phyloP scores from a whole-genome alignment of 2,797 vertebrate genomes.

The Molothrus ater region DNA sequence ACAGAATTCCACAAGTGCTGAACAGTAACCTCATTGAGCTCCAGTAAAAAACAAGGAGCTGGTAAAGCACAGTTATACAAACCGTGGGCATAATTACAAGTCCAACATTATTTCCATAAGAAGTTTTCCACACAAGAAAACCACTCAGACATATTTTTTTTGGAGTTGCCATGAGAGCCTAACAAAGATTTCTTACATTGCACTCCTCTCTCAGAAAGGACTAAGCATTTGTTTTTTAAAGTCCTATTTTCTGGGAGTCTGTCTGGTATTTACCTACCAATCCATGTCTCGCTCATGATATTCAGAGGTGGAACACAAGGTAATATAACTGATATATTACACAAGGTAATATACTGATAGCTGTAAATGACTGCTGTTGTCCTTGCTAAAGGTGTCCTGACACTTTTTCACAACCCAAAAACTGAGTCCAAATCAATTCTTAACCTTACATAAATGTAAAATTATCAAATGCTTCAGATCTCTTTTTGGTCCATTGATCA shows the following conservation, averaged over 20 bases:
- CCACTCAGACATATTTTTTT: not conserved
- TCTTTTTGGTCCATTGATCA: not conserved
- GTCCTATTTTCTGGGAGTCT: not conserved
- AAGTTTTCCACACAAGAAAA: not conserved
- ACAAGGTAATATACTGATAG: not conserved
- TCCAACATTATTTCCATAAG: not conserved
- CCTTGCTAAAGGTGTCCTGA: not conserved
- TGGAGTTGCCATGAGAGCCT: not conserved
- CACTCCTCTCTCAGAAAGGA: not conserved
- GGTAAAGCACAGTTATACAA: not conserved
- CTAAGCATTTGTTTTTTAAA: not conserved
- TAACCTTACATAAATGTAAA: not conserved
- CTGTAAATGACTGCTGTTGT: not conserved
- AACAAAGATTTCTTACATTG: not conserved
- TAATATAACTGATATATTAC: not conserved
- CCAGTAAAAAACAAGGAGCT: not conserved
- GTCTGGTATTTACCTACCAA: not conserved
- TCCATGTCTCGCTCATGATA: not conserved
- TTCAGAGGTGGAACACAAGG: not conserved
- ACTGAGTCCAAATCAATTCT: not conserved
- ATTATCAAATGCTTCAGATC: not conserved
- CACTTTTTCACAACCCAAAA: not conserved
- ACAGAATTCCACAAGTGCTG: not conserved
- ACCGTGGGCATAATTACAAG: not conserved
- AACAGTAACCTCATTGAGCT: slow-evolving; percentile 6